Base-by-base conservation (phyloP, 2,888 invertebrate species). In the Cyclophora punctaria region DNA sequence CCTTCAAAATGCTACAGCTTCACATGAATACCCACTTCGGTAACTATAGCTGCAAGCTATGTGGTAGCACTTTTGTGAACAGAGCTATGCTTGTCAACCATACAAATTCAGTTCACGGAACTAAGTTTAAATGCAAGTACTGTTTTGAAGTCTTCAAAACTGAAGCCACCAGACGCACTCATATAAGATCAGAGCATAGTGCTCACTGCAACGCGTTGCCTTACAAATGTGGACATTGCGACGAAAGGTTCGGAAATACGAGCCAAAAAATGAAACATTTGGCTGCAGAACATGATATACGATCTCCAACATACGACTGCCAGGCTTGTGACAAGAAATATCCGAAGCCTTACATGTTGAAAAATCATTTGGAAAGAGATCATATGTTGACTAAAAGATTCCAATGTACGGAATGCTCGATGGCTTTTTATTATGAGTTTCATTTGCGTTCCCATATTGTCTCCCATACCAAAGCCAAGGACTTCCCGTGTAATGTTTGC, bases 381-480 rank as follows among this genome's bases (percentile, higher is more conserved):
- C 70, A 69, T 48, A 51, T 67, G 33, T 52, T 62, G 58, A 60
- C 64, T 37, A 61, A 55, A 4, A 57, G 48, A 3, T 56, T 58
- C 7, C 50, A 58, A 37, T 75, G 74, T 44, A 7, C 57, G 0
- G 44, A 59, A 5, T 75, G 75, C 33, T 66, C 64, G 2, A 69
- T 45, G 48, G 51, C 45, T 0, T 70, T 61, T 37, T 62, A 53
- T 34, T 54, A 44, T 3, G 67, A 71, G 33, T 64, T 64, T 7
- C 72, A 73, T 40, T 59, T 83, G 41, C 73, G 71, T 34, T 68
- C 69, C 1, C 87, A 87, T 55, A 67, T 75, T 64, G 62, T 83
- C 6, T 80, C 72, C 20, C 89, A 89, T 57, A 78, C 82, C 0
- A 80, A 76, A 0, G 68, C 68, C 1, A 84, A 79, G 55, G 78